phyloP scores from a whole-genome alignment of 2,113 vertebrate genomes.

The Thomomys bottae region DNA sequence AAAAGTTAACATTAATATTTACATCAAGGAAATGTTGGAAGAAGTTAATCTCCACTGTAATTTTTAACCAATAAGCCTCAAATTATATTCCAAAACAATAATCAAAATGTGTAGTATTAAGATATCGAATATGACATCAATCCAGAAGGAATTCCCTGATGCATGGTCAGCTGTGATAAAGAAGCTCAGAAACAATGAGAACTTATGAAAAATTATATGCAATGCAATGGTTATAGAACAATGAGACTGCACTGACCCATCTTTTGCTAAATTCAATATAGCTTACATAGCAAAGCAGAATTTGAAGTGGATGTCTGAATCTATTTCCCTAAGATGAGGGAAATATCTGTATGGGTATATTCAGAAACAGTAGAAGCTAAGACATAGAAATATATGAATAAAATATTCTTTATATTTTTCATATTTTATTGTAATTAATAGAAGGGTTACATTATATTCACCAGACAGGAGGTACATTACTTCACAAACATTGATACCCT shows the following conservation, averaged over 20 bases:
- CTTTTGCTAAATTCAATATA: background rate
- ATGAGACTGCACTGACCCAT: background rate
- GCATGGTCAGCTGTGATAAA: background rate
- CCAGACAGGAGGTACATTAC: too few relatives aligned
- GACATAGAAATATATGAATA: too few relatives aligned
- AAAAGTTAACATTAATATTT: constrained; percentile 16
- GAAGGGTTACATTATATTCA: too few relatives aligned
- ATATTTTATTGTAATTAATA: too few relatives aligned
- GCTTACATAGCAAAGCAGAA: background rate
- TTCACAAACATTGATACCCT: too few relatives aligned
- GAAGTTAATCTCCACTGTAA: background rate
- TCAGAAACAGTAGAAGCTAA: too few relatives aligned
- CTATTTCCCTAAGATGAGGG: background rate
- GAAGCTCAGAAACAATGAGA: background rate
- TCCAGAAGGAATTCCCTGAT: constrained; percentile 2
- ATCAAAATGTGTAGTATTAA: background rate
- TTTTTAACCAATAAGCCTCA: constrained; percentile 11
- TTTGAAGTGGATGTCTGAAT: background rate
- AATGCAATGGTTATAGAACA: background rate
- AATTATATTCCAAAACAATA: background rate
- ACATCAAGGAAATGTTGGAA: background rate
- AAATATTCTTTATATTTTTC: too few relatives aligned
- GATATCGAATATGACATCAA: background rate
- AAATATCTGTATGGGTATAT: too few relatives aligned
- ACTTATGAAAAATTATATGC: background rate